Base-by-base conservation (phyloP, 2,888 invertebrate genomes). In the Calameuta pallipes region DNA sequence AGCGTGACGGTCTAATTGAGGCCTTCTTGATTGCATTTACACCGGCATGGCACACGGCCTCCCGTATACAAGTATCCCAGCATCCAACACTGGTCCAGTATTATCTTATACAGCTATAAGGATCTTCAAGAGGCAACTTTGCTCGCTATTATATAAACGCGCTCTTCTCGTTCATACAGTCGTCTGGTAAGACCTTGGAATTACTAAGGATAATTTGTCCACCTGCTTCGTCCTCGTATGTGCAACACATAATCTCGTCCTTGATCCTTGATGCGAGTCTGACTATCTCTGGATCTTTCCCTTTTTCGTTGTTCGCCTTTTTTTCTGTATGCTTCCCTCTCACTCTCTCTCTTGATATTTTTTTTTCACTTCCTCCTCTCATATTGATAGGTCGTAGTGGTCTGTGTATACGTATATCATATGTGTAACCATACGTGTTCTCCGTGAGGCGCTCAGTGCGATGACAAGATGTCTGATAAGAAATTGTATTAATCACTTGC, bases 1-100 rank as follows among this genome's bases (percentile, higher is more conserved):
- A 87, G 86, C 89, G 89, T 89, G 89, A 89, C 89, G 89, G 89
- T 89, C 88, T 89, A 89, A 89, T 89, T 89, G 89, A 89, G 89
- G 89, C 86, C 88, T 89, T 88, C 89, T 89, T 89, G 89, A 89
- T 89, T 89, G 88, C 89, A 89, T 89, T 89, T 89, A 89, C 89
- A 89, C 89, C 89, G 89, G 84, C 56, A 56, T 9, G 56, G 56
- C 82, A 85, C 83, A 81, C 85, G 80, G 87, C 87, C 87, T 86
- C 86, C 87, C 80, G 87, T 85, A 85, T 84, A 81, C 82, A 15
- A n/a, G 31, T 33, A 33, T 33, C 56, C 71, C 71, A 71, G 81
- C 81, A 82, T 81, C 82, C 81, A 82, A 56, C 23, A 56, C 56
- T 56, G 56, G 56, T 56, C 56, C 56, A 56, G 56, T 56, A 56